These are phyloP conservation scores for Megaceryle alcyon DNA, from an alignment of 2,797 vertebrate species.

Conservation along the genomic window DNA sequence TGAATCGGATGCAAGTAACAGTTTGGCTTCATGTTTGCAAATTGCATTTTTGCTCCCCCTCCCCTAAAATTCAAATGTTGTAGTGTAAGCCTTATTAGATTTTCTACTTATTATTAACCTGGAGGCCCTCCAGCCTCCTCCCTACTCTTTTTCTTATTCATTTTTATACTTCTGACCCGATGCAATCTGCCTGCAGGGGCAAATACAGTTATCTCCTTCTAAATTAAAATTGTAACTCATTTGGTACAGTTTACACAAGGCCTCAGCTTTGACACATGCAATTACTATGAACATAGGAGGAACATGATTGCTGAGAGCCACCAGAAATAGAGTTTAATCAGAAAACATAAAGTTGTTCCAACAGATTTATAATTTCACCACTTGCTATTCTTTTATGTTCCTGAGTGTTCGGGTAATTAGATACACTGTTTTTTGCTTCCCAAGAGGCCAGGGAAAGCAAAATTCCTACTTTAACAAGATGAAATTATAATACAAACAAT, in stretches of 20 bases:
- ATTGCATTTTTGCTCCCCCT: constrained; percentile 88
- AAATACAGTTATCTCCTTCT: constrained; percentile 82
- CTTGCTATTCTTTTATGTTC: constrained; percentile 83
- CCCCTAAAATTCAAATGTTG: constrained; percentile 75
- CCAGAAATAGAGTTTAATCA: constrained; percentile 86
- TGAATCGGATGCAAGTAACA: constrained; percentile 80
- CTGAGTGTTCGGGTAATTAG: constrained; percentile 83
- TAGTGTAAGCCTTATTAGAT: constrained; percentile 81
- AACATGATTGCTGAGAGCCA: constrained; percentile 84
- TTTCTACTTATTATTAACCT: constrained; percentile 83
- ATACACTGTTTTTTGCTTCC: constrained; percentile 77
- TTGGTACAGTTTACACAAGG: constrained; percentile 81
- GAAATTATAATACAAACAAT: constrained; percentile 81
- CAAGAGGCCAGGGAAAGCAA: constrained; percentile 77
- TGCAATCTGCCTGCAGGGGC: constrained; percentile 83
- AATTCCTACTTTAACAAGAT: constrained; percentile 80
- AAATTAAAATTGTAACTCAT: constrained; percentile 89
- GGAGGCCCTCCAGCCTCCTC: constrained; percentile 63
- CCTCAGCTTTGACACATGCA: constrained; percentile 88
- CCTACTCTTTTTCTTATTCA: constrained; percentile 77
- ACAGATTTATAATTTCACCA: constrained; percentile 82
- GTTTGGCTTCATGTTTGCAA: constrained; percentile 91
- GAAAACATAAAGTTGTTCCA: constrained; percentile 82
- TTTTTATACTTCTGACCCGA: constrained; percentile 87
- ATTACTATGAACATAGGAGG: constrained; percentile 83